Base-by-base conservation (phyloP, 2,113 vertebrate genomes). In the Halcyon malimbica region DNA sequence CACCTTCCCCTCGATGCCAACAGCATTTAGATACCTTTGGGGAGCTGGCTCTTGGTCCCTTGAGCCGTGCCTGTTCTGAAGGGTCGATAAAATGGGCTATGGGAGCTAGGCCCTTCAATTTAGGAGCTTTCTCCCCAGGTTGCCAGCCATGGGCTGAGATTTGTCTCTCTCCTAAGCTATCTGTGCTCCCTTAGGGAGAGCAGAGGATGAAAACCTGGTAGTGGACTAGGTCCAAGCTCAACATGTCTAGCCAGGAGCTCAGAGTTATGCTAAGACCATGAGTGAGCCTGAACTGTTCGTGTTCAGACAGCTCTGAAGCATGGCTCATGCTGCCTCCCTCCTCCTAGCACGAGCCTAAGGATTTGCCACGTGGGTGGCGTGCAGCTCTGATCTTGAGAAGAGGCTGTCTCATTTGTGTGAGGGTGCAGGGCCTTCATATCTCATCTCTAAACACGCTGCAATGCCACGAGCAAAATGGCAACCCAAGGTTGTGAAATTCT, bases 311-410 rank as follows among this genome's bases (percentile, higher is more conserved):
- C 85, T 82, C 65, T 53, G 35, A 42, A 86, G 85, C 25, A 1
- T 13, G 70, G 88, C 80, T 94, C 62, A n/a, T n/a, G n/a, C n/a
- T 83, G 50, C 77, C 89, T 91, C 70, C 77, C 89, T 91, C 70
- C 60, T 91, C 54, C 71, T 35, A 39, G 39, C 62, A 50, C 0
- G 9, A 67, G 31, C 31, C 59, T 18, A 13, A 13, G 29, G 84
- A 64, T 73, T 65, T 68, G 42, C 39, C 15, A 26, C 65, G 68
- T 70, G 74, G 51, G 76, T 65, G 89, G 76, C 0, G 5, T 69
- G 70, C 46, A 48, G 4, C 86, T 79, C 77, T 80, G 73, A 62
- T 80, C 62, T 44, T 12, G 60, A 74, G 84, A 65, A 57, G 1
- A 73, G 60, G 53, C 59, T 50, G 71, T 33, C 85, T 89, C 0